Evolutionary conservation across 2,113 vertebrate species (phyloP).

Genomic region (Diphyllodes magnificus): DNA sequence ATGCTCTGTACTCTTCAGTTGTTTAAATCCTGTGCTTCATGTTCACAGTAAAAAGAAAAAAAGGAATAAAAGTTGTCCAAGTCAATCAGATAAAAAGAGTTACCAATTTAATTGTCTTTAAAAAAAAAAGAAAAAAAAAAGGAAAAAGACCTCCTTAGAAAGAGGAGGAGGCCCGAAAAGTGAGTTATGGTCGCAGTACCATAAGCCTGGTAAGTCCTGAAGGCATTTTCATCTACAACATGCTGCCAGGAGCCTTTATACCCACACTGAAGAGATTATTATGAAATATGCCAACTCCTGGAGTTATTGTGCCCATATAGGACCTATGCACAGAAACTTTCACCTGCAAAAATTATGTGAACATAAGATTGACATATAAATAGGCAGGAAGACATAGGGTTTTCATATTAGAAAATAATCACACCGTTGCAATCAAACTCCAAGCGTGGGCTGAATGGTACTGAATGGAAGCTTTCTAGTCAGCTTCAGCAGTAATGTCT

Average conservation of each 20-base stretch:
- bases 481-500: background rate
- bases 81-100: background rate
- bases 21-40: background rate
- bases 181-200: background rate
- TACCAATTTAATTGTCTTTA: background rate
- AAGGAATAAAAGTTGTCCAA: background rate
- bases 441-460: background rate
- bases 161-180: accelerated
- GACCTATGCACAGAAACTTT: background rate
- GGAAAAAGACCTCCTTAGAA: background rate
- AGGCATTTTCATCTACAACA: background rate
- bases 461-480: background rate
- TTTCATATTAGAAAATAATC: background rate
- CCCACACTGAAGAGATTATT: background rate
- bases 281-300: background rate
- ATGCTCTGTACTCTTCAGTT: background rate
- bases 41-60: background rate
- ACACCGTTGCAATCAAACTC: background rate
- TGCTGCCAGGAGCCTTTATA: background rate
- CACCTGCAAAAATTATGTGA: background rate
- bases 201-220: background rate
- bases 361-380: background rate
- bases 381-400: background rate
- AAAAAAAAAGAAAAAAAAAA: background rate
- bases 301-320: background rate